These are phyloP conservation scores for Brachionichthys hirsutus DNA, from an alignment of 2,113 vertebrate genomes.

Conservation along the genomic window DNA sequence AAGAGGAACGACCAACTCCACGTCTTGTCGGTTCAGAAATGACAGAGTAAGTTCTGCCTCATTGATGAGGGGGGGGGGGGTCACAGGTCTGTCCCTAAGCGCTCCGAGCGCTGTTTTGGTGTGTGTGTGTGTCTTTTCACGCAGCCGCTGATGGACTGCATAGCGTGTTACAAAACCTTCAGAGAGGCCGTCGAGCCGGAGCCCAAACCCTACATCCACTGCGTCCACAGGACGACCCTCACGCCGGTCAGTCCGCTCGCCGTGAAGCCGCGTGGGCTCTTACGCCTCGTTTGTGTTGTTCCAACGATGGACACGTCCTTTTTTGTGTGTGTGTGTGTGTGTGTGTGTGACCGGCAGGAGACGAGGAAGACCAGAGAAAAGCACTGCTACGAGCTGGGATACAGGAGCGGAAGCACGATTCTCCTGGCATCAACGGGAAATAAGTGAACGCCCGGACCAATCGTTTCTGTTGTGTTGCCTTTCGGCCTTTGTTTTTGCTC, in stretches of 20 bases:
- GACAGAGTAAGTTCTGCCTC: slow-evolving; percentile 63
- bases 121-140: slow-evolving; percentile 50
- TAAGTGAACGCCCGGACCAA: slow-evolving; percentile 1
- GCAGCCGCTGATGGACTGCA: slow-evolving; percentile 78
- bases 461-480: not conserved
- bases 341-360: slow-evolving; percentile 55
- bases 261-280: not conserved
- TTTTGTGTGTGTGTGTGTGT: too few species aligned
- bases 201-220: slow-evolving; percentile 73
- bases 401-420: slow-evolving; percentile 63
- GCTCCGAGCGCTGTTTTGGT: slow-evolving; percentile 29
- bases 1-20: slow-evolving; percentile 48
- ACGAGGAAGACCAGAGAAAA: slow-evolving; percentile 47
- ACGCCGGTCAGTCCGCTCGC: slow-evolving; percentile 60
- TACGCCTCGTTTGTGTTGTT: not conserved
- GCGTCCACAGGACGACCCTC: slow-evolving; percentile 65
- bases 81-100: slow-evolving; percentile 20
- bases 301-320: not conserved
- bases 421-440: slow-evolving; percentile 45
- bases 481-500: not conserved
- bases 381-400: slow-evolving; percentile 61
- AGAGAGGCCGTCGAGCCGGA: slow-evolving; percentile 57
- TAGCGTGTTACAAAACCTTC: slow-evolving; percentile 72
- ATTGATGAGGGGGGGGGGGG: not conserved
- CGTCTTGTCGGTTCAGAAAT: slow-evolving; percentile 67